Base-by-base conservation (phyloP, 2,797 vertebrate genomes). In the Ptychobarbus kaznakovi region DNA sequence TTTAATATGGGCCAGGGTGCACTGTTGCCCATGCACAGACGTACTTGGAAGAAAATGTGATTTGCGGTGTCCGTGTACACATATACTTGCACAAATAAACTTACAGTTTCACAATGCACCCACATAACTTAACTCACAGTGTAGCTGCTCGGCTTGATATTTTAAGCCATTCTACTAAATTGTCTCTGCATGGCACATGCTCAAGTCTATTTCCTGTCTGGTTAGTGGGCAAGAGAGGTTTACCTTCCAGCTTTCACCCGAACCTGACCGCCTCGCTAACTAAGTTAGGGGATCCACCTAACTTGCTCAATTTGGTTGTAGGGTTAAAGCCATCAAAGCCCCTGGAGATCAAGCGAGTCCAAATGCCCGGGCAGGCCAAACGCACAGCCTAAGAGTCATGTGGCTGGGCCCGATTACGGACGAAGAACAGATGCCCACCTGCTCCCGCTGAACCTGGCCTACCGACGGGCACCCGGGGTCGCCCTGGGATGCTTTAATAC, bases 401-500 rank as follows among this genome's bases (percentile, higher is more conserved):
- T 92, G 83, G 90, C 89, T 90, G 93, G 91, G 92, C 94, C 91
- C 90, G 92, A 95, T 95, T 94, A 94, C 94, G 93, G 93, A 93
- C 95, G 93, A 75, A 89, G 94, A 95, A 93, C 95, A 95, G 94
- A 95, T 96, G 95, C 95, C 94, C 95, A 94, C 95, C 93, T 95
- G 95, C 94, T 94, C 94, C 92, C 90, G 89, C 93, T 94, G 92
- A 94, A 94, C 94, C 92, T 93, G 86, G 93, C 93, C 91, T 92
- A 94, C 92, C 91, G 91, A 73, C 35, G 90, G 93, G 93, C 92
- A 91, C 91, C 92, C 91, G 80, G 93, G 93, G 93, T 94, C 93
- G 90, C 94, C 92, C 93, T 92, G 92, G 94, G 94, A 94, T 92
- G 92, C 92, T 93, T 94, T 94, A 94, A 96, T 95, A 95, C 93